Percentiles rank a stretch among this genome's conserved stretches.
Conservation (phyloP, 2,797 vertebrate species). For the Sebastolobus altivelis region DNA sequence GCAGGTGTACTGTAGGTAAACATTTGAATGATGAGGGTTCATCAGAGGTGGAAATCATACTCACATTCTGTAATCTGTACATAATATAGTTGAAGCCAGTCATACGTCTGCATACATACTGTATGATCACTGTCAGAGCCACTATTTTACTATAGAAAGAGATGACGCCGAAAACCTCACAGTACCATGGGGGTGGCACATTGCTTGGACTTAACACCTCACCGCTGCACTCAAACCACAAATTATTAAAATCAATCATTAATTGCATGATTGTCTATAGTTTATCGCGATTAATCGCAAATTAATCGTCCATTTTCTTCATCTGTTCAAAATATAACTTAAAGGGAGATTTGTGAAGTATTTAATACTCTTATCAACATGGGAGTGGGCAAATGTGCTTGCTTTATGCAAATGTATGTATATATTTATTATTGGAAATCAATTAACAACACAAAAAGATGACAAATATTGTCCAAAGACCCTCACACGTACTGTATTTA, state of each 20-base stretch:
- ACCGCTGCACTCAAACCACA: background rate
- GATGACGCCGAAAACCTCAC: background rate
- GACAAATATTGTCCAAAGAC: too few species aligned
- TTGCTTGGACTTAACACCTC: background rate
- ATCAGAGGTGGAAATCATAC: background rate
- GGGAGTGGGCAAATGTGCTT: too few species aligned
- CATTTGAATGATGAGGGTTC: background rate
- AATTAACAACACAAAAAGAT: too few species aligned
- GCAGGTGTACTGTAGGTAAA: background rate
- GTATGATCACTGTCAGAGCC: conserved; percentile 1
- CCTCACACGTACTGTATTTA: too few species aligned
- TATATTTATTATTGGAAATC: too few species aligned
- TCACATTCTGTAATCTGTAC: background rate
- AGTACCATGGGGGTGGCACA: background rate
- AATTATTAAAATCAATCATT: background rate
- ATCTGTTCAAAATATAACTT: too few species aligned
- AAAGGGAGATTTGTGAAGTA: too few species aligned
- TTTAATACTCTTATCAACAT: too few species aligned
- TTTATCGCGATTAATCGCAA: too few species aligned
- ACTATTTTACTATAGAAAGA: background rate
- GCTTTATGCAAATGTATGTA: too few species aligned
- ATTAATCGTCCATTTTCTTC: too few species aligned
- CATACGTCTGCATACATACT: background rate
- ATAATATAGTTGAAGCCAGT: background rate
- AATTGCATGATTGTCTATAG: too few species aligned